These are phyloP conservation scores for Gymnocypris eckloni DNA, from an alignment of 2,797 vertebrate genomes.

Conservation along the genomic window DNA sequence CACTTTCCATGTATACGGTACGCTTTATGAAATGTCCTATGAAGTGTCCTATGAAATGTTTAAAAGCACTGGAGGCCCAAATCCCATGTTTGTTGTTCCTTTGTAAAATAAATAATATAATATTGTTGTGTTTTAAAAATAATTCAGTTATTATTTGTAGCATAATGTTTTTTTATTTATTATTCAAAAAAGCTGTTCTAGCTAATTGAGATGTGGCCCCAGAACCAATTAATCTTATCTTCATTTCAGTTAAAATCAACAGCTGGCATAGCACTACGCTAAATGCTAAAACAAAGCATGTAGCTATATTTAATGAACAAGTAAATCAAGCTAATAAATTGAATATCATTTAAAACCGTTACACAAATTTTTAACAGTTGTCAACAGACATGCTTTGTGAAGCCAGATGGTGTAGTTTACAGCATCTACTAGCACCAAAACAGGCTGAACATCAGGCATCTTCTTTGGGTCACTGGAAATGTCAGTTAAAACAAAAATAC, in stretches of 20 bases:
- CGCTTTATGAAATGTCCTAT: not conserved
- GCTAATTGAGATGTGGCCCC: no score
- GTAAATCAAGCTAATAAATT: not conserved
- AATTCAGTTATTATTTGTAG: not conserved
- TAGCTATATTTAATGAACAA: not conserved
- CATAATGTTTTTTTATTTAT: no score
- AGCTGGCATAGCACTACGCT: not conserved
- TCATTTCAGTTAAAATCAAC: not conserved
- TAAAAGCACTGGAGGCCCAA: not conserved
- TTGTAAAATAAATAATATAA: no score
- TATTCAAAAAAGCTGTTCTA: no score
- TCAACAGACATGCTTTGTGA: not conserved
- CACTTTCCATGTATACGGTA: not conserved
- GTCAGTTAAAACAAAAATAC: not conserved
- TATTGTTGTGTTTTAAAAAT: no score
- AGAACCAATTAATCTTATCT: not conserved
- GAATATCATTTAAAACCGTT: not conserved
- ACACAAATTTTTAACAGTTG: no score
- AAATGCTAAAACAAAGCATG: not conserved
- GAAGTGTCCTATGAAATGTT: not conserved
- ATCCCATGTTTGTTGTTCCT: not conserved
- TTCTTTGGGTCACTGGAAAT: not conserved
- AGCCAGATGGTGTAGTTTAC: slow-evolving; percentile 4
- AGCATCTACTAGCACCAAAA: not conserved
- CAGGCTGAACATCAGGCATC: no score